Evolutionary conservation across 92 coral and sea anemone genomes (phyloP).

Genomic region (Epizoanthus scotinus): DNA sequence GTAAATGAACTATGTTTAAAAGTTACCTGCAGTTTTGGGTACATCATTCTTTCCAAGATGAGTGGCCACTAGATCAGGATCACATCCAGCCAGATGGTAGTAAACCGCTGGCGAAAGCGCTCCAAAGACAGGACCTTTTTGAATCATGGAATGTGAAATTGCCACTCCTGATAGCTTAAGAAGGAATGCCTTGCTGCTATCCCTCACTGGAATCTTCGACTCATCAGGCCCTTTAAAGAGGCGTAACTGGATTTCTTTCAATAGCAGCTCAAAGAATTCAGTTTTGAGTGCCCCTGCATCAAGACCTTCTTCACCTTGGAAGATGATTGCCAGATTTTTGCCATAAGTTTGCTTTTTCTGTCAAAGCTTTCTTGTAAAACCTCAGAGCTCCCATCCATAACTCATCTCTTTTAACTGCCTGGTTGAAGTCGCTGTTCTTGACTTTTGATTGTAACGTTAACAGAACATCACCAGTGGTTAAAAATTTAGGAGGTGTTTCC

Average conservation of each 20-base stretch:
- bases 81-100: slow-evolving; percentile 53
- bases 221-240: slow-evolving; percentile 57
- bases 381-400: slow-evolving; percentile 46
- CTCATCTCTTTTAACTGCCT: slow-evolving; percentile 39
- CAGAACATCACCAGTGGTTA: slow-evolving; percentile 29
- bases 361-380: slow-evolving; percentile 57
- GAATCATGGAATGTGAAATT: slow-evolving; percentile 46
- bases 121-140: slow-evolving; percentile 49
- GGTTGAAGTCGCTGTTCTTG: slow-evolving; percentile 34
- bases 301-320: slow-evolving; percentile 65
- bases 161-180: slow-evolving; percentile 55
- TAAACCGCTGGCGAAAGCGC: slow-evolving; percentile 56
- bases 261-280: slow-evolving; percentile 56
- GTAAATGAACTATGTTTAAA: neutral
- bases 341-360: slow-evolving; percentile 40
- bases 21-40: slow-evolving; percentile 57
- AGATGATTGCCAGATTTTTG: slow-evolving; percentile 49
- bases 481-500: slow-evolving; percentile 21
- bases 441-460: slow-evolving; percentile 41
- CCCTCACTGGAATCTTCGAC: slow-evolving; percentile 48
- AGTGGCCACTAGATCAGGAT: slow-evolving; percentile 47
- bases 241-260: slow-evolving; percentile 54
- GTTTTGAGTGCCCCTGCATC: slow-evolving; percentile 65
- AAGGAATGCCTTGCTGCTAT: slow-evolving; percentile 59
- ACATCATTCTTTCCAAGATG: slow-evolving; percentile 48